Evolutionary conservation across 1,140 invertebrate genomes (phyloP).

Genomic region (Rhysida immarginata): DNA sequence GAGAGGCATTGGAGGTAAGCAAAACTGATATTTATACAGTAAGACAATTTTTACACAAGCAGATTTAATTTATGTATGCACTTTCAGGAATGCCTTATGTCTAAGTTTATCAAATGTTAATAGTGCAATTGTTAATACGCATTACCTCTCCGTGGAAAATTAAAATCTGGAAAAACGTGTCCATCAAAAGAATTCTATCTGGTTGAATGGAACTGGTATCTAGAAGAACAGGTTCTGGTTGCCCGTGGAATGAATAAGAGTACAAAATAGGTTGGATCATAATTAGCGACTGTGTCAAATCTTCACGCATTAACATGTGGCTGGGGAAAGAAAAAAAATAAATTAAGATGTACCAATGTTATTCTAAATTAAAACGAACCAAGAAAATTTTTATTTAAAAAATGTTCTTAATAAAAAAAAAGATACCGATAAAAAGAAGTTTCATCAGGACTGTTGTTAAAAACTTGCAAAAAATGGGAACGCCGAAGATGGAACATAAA

Average conservation of each 20-base stretch:
- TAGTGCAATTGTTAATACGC: no score
- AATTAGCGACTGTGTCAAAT: slow-evolving; percentile 90
- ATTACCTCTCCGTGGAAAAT: slow-evolving; percentile 97
- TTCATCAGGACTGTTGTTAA: slow-evolving; percentile 99
- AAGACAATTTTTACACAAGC: no score
- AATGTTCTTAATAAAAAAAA: not conserved
- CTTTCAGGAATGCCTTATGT: no score
- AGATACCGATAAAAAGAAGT: slow-evolving; percentile 89
- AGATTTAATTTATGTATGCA: no score
- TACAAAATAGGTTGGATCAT: slow-evolving; percentile 99
- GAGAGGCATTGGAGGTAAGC: no score
- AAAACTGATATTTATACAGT: no score
- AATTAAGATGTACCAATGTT: not conserved
- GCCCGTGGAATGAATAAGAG: slow-evolving; percentile 94
- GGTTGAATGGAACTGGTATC: slow-evolving; percentile 96
- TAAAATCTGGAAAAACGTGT: slow-evolving; percentile 99
- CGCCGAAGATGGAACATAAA: slow-evolving; percentile 98
- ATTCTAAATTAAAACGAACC: not conserved
- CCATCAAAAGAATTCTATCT: slow-evolving; percentile 95
- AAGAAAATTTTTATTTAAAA: not conserved
- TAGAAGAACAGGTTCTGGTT: slow-evolving; percentile 89
- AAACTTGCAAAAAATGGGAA: slow-evolving; percentile 99
- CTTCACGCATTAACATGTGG: slow-evolving; percentile 93
- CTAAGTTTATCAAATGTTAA: no score
- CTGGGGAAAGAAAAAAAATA: slow-evolving; percentile 34